Evolutionary conservation across 2,113 vertebrate genomes (phyloP).

Genomic region (Stigmatopora nigra): DNA sequence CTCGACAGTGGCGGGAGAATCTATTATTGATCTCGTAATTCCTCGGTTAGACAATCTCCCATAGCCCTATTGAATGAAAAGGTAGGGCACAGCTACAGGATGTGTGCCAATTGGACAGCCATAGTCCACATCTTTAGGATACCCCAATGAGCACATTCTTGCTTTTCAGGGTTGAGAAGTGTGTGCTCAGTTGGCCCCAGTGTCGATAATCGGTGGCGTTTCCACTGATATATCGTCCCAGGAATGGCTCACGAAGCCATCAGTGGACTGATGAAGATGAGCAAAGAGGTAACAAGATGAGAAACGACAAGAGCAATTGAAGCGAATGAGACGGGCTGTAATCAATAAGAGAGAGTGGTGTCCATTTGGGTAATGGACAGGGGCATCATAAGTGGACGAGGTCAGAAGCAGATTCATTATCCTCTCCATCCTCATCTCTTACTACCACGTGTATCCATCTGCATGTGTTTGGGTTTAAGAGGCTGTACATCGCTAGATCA

Average conservation of each 20-base stretch:
- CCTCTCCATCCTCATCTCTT: constrained; percentile 61
- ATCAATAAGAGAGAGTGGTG: constrained; percentile 84
- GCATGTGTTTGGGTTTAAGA: constrained; percentile 18
- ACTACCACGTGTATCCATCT: constrained; percentile 13
- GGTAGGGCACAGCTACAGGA: constrained; percentile 31
- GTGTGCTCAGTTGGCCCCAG: constrained; percentile 49
- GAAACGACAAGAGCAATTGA: constrained; percentile 67
- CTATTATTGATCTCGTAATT: constrained; percentile 55
- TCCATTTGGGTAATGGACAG: constrained; percentile 92
- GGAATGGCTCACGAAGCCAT: constrained; percentile 55
- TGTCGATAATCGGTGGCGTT: constrained; percentile 64
- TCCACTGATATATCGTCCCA: constrained; percentile 70
- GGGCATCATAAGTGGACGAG: constrained; percentile 74
- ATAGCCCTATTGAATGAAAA: constrained; percentile 13
- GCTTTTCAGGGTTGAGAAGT: constrained; percentile 50
- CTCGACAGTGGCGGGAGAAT: constrained; percentile 43
- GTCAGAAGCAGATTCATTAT: constrained; percentile 78
- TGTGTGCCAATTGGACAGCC: constrained; percentile 12
- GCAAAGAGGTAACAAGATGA: constrained; percentile 75
- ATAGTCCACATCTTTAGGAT: constrained; percentile 30
- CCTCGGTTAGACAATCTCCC: constrained; percentile 35
- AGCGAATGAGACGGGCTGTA: constrained; percentile 67
- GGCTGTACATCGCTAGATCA: constrained; percentile 17
- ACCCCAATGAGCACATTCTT: constrained; percentile 47
- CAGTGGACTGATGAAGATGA: constrained; percentile 64